These are phyloP conservation scores for Arbacia lixula DNA, from an alignment of 53 echinoderm and acorn worm species.

Conservation along the genomic window DNA sequence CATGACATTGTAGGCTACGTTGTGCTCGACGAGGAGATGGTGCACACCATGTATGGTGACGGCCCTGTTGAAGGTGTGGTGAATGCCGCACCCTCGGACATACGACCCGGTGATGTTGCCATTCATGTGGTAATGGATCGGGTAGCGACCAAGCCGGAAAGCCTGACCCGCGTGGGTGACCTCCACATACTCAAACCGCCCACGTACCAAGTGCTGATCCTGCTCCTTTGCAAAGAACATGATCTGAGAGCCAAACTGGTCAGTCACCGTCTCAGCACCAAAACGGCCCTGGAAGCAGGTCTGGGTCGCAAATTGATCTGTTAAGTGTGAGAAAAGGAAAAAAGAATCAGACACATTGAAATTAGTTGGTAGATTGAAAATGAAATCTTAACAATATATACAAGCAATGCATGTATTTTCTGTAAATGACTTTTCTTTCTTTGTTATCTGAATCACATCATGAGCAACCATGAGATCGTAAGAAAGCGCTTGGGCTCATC, in stretches of 20 bases:
- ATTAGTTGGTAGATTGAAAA: no score
- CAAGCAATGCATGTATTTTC: no score
- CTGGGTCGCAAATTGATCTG: conserved; percentile 89
- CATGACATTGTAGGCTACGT: conserved; percentile 88
- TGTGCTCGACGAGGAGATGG: conserved; percentile 82
- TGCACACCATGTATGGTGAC: conserved; percentile 85
- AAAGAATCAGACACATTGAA: no score
- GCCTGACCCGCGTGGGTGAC: conserved; percentile 91
- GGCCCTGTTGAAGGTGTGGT: conserved; percentile 86
- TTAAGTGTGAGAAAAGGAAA: background rate
- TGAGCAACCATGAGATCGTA: no score
- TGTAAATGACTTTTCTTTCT: no score
- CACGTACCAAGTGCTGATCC: conserved; percentile 65
- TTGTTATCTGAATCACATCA: no score
- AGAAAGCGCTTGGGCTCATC: no score
- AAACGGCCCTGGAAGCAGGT: conserved; percentile 93
- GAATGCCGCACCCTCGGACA: conserved; percentile 85
- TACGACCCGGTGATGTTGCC: conserved; percentile 87
- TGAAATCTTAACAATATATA: no score
- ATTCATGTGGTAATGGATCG: conserved; percentile 90
- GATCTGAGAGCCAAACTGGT: conserved; percentile 86
- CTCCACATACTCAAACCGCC: conserved; percentile 86
- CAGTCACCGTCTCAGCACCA: conserved; percentile 89
- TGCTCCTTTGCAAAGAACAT: conserved; percentile 81
- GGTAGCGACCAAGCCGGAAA: conserved; percentile 92